Conservation (phyloP, 2,888 invertebrate genomes). For the Tillus elongatus region DNA sequence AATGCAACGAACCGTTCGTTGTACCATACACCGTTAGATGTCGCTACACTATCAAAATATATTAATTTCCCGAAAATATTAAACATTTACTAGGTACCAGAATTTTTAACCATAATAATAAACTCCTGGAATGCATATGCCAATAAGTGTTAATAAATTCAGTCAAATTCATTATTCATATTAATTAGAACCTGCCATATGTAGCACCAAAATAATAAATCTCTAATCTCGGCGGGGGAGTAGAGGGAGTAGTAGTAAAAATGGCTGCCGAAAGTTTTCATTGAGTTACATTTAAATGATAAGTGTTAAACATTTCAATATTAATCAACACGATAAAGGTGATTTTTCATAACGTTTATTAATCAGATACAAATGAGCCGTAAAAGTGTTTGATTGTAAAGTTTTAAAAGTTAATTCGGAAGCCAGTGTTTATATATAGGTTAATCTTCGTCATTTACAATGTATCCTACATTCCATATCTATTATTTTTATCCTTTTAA, state of each 20-base stretch:
- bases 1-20: no score
- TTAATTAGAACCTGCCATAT: no score
- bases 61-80: no score
- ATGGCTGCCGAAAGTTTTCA: slow-evolving; percentile 41
- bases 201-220: no score
- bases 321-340: slow-evolving; percentile 29
- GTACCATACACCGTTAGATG: no score
- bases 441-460: slow-evolving; percentile 32
- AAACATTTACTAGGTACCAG: no score
- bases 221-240: slow-evolving; percentile 39
- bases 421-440: slow-evolving; percentile 37
- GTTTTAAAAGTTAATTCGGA: background rate
- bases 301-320: slow-evolving; percentile 32
- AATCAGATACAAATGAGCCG: no score
- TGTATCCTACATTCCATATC: slow-evolving; percentile 18
- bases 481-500: slow-evolving; percentile 18
- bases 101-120: no score
- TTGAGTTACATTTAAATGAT: slow-evolving; percentile 33
- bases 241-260: slow-evolving; percentile 40
- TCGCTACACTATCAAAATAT: no score
- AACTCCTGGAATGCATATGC: no score
- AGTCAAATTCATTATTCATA: no score
- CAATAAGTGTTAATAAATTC: no score
- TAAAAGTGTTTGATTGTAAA: background rate
- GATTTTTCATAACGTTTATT: slow-evolving; percentile 17